Conservation (phyloP, 2,797 vertebrate genomes). For the Simalia tracyae region DNA sequence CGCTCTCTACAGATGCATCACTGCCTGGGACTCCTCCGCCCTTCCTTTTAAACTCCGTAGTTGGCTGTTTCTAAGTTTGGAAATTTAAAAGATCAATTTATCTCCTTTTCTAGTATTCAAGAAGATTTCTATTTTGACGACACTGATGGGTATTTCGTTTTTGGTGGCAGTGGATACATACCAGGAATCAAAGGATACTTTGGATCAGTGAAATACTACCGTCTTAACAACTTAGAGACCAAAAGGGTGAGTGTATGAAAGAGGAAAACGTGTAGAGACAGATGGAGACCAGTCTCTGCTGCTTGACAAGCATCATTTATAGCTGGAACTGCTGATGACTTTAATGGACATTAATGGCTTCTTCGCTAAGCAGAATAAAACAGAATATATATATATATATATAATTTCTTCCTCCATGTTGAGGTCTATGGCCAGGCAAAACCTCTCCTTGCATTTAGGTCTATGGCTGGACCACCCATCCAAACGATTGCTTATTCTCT, state of each 20-base stretch:
- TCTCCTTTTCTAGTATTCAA: constrained; percentile 76
- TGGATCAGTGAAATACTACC: constrained; percentile 86
- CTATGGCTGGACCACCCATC: too few species aligned
- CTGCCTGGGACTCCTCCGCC: background rate
- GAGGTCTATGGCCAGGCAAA: background rate
- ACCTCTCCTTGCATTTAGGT: background rate
- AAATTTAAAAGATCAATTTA: constrained; percentile 21
- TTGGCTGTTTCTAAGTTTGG: background rate
- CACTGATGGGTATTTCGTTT: constrained; percentile 86
- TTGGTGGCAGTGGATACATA: constrained; percentile 84
- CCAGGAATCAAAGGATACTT: constrained; percentile 83
- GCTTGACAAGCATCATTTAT: background rate
- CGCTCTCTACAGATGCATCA: background rate
- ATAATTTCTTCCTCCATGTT: background rate
- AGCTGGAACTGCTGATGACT: background rate
- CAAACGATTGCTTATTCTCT: too few species aligned
- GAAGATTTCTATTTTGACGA: constrained; percentile 83
- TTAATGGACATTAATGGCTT: background rate
- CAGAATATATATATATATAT: background rate
- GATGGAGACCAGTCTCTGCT: background rate
- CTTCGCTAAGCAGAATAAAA: background rate
- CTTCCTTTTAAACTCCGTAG: background rate
- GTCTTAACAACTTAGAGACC: constrained; percentile 74
- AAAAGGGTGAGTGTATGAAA: constrained; percentile 66
- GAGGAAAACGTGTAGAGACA: background rate